A percentile compares a stretch with the other conserved stretches of the same genome.
phyloP scores from a whole-genome alignment of 1,140 invertebrate species.

The Colletes latitarsis region DNA sequence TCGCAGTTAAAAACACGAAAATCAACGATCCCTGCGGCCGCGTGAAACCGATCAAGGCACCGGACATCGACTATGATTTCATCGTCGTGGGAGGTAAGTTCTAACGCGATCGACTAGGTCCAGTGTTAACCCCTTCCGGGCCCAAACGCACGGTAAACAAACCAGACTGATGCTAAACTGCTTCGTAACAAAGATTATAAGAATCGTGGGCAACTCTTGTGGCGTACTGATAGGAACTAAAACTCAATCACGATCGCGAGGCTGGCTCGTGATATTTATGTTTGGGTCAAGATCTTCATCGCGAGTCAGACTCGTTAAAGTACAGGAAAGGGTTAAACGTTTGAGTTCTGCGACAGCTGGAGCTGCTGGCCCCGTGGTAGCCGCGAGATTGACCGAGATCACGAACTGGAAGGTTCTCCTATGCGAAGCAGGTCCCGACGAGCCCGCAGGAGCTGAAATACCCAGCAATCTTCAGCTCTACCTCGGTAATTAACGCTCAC shows the following conservation, averaged over 20 bases:
- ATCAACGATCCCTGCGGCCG: conserved; percentile 76
- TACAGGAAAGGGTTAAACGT: no score
- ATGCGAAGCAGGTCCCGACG: conserved; percentile 83
- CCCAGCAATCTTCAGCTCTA: conserved; percentile 67
- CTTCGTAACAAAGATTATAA: no score
- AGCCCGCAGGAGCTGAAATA: conserved; percentile 71
- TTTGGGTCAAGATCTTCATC: no score
- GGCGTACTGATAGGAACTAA: no score
- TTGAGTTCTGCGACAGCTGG: conserved; percentile 64
- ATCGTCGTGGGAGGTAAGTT: conserved; percentile 90
- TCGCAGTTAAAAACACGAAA: conserved; percentile 79
- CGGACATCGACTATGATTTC: conserved; percentile 85
- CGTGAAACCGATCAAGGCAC: conserved; percentile 60
- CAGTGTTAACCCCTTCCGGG: no score
- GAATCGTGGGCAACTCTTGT: no score
- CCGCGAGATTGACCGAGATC: conserved; percentile 77
- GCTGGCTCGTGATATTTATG: no score
- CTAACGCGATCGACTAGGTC: not conserved
- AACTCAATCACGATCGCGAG: no score
- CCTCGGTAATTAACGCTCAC: conserved; percentile 55
- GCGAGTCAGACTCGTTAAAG: no score
- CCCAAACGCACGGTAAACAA: no score
- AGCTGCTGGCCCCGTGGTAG: conserved; percentile 76
- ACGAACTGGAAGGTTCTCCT: conserved; percentile 77
- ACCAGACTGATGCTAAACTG: not conserved